Conservation (phyloP, 2,797 vertebrate species). For the Odontamblyopus rebecca region DNA sequence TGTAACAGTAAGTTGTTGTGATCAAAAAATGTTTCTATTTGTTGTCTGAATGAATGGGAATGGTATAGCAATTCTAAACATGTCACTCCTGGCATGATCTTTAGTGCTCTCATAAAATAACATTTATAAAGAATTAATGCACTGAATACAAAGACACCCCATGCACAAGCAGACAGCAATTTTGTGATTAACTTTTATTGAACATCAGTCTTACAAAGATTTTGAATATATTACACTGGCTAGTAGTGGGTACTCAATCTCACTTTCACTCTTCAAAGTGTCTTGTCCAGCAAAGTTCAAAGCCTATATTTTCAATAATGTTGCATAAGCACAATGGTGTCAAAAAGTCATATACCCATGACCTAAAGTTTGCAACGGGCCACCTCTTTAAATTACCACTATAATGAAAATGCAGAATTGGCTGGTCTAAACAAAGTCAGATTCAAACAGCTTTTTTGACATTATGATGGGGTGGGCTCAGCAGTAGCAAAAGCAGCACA, state of each 20-base stretch:
- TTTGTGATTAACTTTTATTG: no score
- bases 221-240: not conserved
- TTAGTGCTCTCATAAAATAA: no score
- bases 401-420: not conserved
- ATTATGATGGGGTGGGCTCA: not conserved
- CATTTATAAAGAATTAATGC: no score
- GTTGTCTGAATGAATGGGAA: no score
- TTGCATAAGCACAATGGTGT: no score
- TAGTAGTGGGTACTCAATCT: not conserved
- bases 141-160: not conserved
- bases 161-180: not conserved
- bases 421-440: slow-evolving; percentile 25
- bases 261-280: not conserved
- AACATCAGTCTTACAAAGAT: not conserved
- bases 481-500: slow-evolving; percentile 14
- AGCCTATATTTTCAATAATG: not conserved
- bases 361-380: not conserved
- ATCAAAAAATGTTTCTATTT: no score
- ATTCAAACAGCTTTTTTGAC: slow-evolving; percentile 16
- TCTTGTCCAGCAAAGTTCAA: not conserved
- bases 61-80: no score
- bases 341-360: not conserved
- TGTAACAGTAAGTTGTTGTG: no score
- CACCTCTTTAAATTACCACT: not conserved
- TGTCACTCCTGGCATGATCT: no score